Base-by-base conservation (phyloP, 2,888 invertebrate genomes). In the Phengaris arion region DNA sequence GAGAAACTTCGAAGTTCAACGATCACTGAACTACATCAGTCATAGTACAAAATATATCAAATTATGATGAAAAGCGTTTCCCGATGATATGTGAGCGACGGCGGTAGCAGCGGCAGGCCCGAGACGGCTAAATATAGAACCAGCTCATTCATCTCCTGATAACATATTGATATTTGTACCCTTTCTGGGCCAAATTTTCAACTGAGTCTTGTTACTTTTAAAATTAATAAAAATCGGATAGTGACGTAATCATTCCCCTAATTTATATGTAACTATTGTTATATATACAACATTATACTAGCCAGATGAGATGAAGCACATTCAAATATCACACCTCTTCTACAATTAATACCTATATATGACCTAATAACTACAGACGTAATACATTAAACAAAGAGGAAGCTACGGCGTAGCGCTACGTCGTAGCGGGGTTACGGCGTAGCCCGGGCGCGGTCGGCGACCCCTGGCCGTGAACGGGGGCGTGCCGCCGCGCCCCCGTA, bases 401-500 rank as follows among this genome's bases (percentile, higher is more conserved):
- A 88, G 88, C 90, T 91, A 90, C 90, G 88, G 82, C 87, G 89
- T 88, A 88, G 88, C 86, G 75, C 85, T 83, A 85, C 85, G 84
- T 83, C 87, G 90, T 90, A 90, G 91, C 88, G 91, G 84, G 90
- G 89, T 90, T 90, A 91, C 91, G 88, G 75, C 89, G 89, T 88
- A 88, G 92, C 89, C 86, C 89, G 91, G 92, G 91, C 86, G 89
- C 91, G 93, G 92, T 93, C 93, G 92, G 81, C 91, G 93, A 93
- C 92, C 93, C 92, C 93, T 93, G 93, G 93, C 93, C 93, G 89
- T 93, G 93, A 92, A 92, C 92, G 90, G 91, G 91, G 92, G 91
- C 85, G 89, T 87, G 86, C 83, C 88, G 83, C 79, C 80, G 81
- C 80, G 80, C 83, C 82, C 82, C 75, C 77, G 80, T 80, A 81